Conservation (phyloP, 2,113 vertebrate genomes). For the Romanogobio albipinnatus region DNA sequence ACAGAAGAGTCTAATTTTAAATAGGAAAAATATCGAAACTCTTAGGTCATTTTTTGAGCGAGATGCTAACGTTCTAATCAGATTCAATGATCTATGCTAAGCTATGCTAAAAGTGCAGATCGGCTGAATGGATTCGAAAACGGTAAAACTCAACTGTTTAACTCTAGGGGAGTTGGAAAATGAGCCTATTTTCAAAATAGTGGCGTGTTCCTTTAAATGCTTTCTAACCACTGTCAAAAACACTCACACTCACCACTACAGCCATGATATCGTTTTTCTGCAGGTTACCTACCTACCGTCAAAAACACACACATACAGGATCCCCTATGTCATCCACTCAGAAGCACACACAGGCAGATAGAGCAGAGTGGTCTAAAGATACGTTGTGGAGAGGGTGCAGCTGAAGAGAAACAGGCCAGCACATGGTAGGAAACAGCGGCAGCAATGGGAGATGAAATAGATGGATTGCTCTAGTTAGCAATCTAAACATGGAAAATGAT, state of each 20-base stretch:
- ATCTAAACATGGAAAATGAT: conserved; percentile 37
- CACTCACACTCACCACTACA: background rate
- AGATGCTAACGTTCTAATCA: too few relatives aligned
- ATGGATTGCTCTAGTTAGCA: conserved; percentile 42
- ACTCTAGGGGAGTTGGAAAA: too few relatives aligned
- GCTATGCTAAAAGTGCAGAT: too few relatives aligned
- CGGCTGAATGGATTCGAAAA: too few relatives aligned
- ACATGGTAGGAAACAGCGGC: conserved; percentile 12
- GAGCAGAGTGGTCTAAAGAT: conserved; percentile 16
- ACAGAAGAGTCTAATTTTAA: too few relatives aligned
- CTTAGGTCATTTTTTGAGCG: too few relatives aligned
- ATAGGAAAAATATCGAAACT: too few relatives aligned
- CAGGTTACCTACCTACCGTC: background rate
- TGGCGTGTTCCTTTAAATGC: too few relatives aligned
- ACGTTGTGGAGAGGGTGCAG: background rate
- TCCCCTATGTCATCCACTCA: background rate
- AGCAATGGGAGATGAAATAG: conserved; percentile 35
- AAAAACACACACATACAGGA: conserved; percentile 23
- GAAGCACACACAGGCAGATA: background rate
- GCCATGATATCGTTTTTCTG: background rate
- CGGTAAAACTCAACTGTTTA: too few relatives aligned
- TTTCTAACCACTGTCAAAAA: background rate
- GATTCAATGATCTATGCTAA: too few relatives aligned
- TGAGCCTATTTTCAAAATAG: too few relatives aligned
- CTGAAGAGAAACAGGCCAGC: conserved; percentile 24